Base-by-base conservation (phyloP, 2,797 vertebrate species). In the Molossus molossus region DNA sequence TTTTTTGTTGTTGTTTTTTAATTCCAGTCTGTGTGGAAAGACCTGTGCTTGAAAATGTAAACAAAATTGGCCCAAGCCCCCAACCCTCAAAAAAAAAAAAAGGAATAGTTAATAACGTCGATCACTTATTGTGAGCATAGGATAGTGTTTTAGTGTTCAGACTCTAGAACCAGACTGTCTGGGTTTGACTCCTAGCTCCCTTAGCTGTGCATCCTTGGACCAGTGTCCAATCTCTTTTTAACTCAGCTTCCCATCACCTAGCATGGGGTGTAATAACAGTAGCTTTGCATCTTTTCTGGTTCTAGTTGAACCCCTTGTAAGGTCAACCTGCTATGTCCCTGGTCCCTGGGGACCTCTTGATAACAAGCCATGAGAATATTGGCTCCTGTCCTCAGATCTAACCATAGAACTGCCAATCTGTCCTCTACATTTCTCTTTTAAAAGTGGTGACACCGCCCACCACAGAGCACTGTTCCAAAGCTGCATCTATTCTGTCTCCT, bases 401-500 rank as follows among this genome's bases (percentile, higher is more conserved):
- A 89, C 9, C 18, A 14, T 17, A 4, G 29, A n/a, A 76, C 73
- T 21, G 11, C 29, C 29, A 13, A 20, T 13, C 75, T 55, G n/a
- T 10, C 73, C 50, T 40, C 55, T 58, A 8, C 23, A 40, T 12
- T 87, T 86, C 62, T 64, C 81, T 10, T 69, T 88, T 70, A 87
- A 77, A 67, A 55, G 25, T 77, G 62, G 37, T 27, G 73, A 60
- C 67, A 58, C 33, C 57, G 55, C 70, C 65, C 57, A 60, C 70
- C 65, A 48, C 29, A 77, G 70, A 93, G 14, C 50, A 48, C 3
- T 82, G 23, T 75, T 87, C 87, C 67, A 79, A 65, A 87, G 33
- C 76, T 67, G 27, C 17, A 23, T 69, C 85, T 83, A 73, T 95
- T 94, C 37, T 92, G 23, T 89, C 72, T 86, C 33, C 81, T 81